phyloP scores from a whole-genome alignment of 2,888 invertebrate species.

The Mythimna lalbum region DNA sequence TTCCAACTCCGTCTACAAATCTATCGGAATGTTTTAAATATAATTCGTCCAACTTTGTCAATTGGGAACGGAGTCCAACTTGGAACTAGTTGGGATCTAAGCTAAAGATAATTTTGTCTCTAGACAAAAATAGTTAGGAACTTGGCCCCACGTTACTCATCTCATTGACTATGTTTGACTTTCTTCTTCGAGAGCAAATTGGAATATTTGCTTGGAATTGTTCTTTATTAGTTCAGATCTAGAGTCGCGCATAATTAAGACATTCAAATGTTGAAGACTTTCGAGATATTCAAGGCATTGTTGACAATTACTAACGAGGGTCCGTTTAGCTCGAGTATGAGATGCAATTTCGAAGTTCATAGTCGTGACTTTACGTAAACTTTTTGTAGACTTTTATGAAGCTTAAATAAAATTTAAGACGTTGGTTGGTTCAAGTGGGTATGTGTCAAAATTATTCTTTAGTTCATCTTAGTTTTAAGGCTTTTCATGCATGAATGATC shows the following conservation, averaged over 20 bases:
- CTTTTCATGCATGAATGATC: too few relatives aligned
- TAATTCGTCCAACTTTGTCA: constrained; percentile 48
- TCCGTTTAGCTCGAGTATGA: constrained; percentile 16
- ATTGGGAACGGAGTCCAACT: constrained; percentile 39
- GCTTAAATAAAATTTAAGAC: neutral
- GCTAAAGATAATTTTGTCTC: constrained; percentile 54
- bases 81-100: constrained; percentile 53
- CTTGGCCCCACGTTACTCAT: constrained; percentile 41
- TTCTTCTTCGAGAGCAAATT: constrained; percentile 29
- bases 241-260: constrained; percentile 27
- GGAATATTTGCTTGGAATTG: constrained; percentile 47
- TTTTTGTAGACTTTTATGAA: neutral
- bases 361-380: neutral
- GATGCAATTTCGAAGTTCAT: constrained; percentile 19
- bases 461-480: too few relatives aligned
- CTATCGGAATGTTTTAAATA: constrained; percentile 60
- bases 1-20: constrained; percentile 46
- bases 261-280: constrained; percentile 40
- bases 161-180: constrained; percentile 47
- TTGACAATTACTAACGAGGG: constrained; percentile 39
- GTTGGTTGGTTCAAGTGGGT: neutral
- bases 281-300: constrained; percentile 32
- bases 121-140: constrained; percentile 58
- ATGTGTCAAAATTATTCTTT: neutral
- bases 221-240: constrained; percentile 44